Percentiles rank a stretch among this genome's conserved stretches.
These are phyloP conservation scores for Melanotaenia pygmaea DNA, from an alignment of 2,797 vertebrate species.

Conservation along the genomic window DNA sequence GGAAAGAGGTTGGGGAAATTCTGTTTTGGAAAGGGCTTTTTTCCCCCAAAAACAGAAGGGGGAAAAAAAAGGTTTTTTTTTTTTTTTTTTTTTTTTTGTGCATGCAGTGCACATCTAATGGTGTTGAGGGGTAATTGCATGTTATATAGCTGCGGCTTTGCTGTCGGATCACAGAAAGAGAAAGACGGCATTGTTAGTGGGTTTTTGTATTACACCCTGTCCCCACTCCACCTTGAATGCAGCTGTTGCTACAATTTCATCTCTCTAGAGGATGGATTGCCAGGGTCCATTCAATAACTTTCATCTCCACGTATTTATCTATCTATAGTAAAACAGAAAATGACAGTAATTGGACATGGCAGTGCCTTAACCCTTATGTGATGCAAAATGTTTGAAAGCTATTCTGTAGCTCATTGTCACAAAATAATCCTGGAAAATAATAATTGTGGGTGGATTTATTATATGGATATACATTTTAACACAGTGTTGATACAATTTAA, in stretches of 20 bases:
- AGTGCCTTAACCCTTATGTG: conserved; percentile 13
- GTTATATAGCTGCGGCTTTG: conserved; percentile 55
- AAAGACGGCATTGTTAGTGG: conserved; percentile 27
- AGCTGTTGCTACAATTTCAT: conserved; percentile 25
- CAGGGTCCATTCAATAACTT: conserved; percentile 57
- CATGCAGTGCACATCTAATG: conserved; percentile 48
- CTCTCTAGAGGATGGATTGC: conserved; percentile 42
- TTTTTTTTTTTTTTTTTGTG: conserved; percentile 35
- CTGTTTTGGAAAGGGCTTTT: too few species aligned
- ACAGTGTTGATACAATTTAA: conserved; percentile 1
- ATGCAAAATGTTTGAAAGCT: conserved; percentile 37
- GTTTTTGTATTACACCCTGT: conserved; percentile 30
- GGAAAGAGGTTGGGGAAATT: too few species aligned
- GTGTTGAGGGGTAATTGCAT: conserved; percentile 61
- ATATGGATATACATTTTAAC: not conserved
- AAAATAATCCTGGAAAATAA: conserved; percentile 5
- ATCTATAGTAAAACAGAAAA: conserved; percentile 51
- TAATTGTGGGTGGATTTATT: conserved; percentile 1
- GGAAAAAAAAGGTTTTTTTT: conserved; percentile 22
- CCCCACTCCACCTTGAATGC: conserved; percentile 58
- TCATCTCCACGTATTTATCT: conserved; percentile 48
- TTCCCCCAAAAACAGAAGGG: too few species aligned
- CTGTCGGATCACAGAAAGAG: conserved; percentile 42
- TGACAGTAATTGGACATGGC: conserved; percentile 60
- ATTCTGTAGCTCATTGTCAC: conserved; percentile 9